Evolutionary conservation across 2,797 vertebrate genomes (phyloP).

Genomic region (Enteromius treurensis): DNA sequence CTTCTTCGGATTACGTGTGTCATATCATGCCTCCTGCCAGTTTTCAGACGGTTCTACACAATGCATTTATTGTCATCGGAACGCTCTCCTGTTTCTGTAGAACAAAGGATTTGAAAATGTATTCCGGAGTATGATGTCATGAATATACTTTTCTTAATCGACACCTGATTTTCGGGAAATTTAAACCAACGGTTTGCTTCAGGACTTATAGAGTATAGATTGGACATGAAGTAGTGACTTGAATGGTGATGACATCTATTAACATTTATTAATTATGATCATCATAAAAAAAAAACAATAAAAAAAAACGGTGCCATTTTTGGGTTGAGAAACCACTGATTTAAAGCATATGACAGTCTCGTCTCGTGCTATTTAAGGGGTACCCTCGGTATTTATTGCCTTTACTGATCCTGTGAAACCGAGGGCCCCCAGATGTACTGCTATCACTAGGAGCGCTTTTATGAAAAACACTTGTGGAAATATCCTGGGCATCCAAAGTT

Average conservation of each 20-base stretch:
- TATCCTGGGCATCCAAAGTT: constrained; percentile 60
- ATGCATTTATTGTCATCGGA: not conserved
- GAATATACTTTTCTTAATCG: constrained; percentile 12
- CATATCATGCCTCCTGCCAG: not conserved
- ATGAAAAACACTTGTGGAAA: constrained; percentile 67
- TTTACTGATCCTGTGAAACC: not conserved
- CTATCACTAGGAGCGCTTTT: constrained; percentile 65
- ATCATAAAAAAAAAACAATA: not conserved
- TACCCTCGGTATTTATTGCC: constrained; percentile 17
- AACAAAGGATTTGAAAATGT: not conserved
- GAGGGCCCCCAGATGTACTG: constrained; percentile 49
- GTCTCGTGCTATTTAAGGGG: not conserved
- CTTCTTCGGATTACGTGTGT: constrained; percentile 14
- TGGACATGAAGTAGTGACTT: not conserved
- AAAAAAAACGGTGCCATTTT: not conserved
- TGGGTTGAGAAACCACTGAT: not conserved
- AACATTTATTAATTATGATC: not conserved
- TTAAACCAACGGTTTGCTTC: not conserved
- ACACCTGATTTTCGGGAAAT: constrained; percentile 16
- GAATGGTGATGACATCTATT: not conserved
- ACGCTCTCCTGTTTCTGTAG: constrained; percentile 9
- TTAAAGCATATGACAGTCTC: constrained; percentile 10
- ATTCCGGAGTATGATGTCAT: not conserved
- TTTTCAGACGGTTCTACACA: not conserved
- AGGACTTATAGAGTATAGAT: not conserved